Conservation (phyloP, 2,113 vertebrate species). For the Ammodytes dubius region DNA sequence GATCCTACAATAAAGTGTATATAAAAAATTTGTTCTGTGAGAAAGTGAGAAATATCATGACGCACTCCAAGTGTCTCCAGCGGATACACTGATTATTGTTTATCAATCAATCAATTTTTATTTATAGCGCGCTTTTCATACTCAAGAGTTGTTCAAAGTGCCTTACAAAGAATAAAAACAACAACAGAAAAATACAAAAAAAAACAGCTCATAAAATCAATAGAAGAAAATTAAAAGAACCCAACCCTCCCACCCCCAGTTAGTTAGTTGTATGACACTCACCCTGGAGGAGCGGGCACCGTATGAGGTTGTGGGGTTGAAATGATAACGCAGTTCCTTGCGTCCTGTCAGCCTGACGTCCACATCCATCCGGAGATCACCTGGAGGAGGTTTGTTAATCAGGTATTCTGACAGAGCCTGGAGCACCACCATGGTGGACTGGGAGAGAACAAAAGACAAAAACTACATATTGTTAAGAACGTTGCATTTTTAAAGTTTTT, state of each 20-base stretch:
- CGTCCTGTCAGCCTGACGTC: conserved; percentile 74
- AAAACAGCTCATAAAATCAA: too few relatives aligned
- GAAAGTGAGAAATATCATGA: too few relatives aligned
- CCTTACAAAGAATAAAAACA: too few relatives aligned
- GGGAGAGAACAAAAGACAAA: neutral
- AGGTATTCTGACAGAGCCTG: conserved; percentile 84
- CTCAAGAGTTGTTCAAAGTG: too few relatives aligned
- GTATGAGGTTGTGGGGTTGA: conserved; percentile 68
- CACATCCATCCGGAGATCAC: conserved; percentile 68
- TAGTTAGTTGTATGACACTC: conserved; percentile 2
- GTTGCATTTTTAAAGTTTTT: neutral
- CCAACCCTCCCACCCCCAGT: too few relatives aligned
- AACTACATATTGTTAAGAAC: neutral
- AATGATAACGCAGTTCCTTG: conserved; percentile 70
- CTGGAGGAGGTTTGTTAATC: conserved; percentile 53
- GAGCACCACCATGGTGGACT: conserved; percentile 86
- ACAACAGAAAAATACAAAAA: too few relatives aligned
- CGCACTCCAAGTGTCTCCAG: neutral
- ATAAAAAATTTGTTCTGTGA: too few relatives aligned
- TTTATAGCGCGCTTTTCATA: too few relatives aligned
- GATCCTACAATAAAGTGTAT: too few relatives aligned
- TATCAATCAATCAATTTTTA: neutral
- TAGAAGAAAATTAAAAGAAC: too few relatives aligned
- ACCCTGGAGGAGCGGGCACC: conserved; percentile 77
- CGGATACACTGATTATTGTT: neutral